Evolutionary conservation across 1,140 invertebrate genomes (phyloP).

Genomic region (Pseudomyrmex sp.): DNA sequence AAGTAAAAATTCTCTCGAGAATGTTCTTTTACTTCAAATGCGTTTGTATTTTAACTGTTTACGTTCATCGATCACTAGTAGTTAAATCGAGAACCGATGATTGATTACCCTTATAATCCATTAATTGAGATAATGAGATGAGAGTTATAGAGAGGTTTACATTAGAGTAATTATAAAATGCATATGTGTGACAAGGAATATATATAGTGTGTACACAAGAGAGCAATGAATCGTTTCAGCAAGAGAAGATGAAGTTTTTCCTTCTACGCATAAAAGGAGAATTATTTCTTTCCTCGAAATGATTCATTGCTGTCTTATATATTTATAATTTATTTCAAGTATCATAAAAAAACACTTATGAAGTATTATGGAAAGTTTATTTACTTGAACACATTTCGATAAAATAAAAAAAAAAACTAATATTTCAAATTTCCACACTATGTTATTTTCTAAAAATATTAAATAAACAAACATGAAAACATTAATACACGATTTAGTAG

Average conservation of each 20-base stretch:
- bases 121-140: slow-evolving; percentile 53
- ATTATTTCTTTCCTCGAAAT: neutral
- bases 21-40: neutral
- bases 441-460: slow-evolving; percentile 11
- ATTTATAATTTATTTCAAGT: neutral
- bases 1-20: neutral
- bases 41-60: neutral
- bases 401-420: neutral
- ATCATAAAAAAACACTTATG: slow-evolving; percentile 35
- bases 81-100: slow-evolving; percentile 39
- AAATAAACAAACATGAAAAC: slow-evolving; percentile 25
- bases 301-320: no score
- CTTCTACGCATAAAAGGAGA: no score
- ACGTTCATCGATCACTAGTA: slow-evolving; percentile 19
- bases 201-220: slow-evolving; percentile 6
- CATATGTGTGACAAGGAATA: slow-evolving; percentile 45
- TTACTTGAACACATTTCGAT: neutral
- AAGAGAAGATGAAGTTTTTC: neutral
- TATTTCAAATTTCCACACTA: neutral
- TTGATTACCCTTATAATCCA: slow-evolving; percentile 56
- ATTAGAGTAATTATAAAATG: slow-evolving; percentile 62
- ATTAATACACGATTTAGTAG: slow-evolving; percentile 17
- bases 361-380: neutral
- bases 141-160: slow-evolving; percentile 46
- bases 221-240: slow-evolving; percentile 3